Evolutionary conservation across 2,113 vertebrate species (phyloP).

Genomic region (Scomber colias): DNA sequence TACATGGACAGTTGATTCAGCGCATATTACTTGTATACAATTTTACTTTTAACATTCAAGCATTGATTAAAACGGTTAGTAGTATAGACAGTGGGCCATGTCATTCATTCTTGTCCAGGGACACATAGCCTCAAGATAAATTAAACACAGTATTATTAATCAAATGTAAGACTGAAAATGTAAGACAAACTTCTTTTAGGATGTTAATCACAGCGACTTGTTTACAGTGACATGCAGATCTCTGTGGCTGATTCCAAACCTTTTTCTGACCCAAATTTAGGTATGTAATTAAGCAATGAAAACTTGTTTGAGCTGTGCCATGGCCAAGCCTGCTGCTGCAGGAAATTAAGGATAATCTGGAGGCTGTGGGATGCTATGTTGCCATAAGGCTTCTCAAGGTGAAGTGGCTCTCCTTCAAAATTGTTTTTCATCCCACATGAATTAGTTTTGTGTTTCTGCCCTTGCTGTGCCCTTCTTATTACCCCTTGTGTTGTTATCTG

Average conservation of each 20-base stretch:
- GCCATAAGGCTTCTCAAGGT: constrained; percentile 74
- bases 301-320: constrained; percentile 53
- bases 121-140: background rate
- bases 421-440: constrained; percentile 68
- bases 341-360: constrained; percentile 81
- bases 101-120: too few species aligned
- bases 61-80: too few species aligned
- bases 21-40: background rate
- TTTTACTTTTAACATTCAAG: too few species aligned
- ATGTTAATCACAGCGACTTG: background rate
- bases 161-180: too few species aligned
- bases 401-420: constrained; percentile 58
- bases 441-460: constrained; percentile 64
- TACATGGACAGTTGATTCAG: background rate
- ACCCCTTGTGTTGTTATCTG: constrained; percentile 25
- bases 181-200: too few species aligned
- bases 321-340: constrained; percentile 63
- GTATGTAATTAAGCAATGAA: constrained; percentile 70
- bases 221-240: constrained; percentile 23
- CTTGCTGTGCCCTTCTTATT: constrained; percentile 38
- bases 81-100: too few species aligned
- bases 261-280: constrained; percentile 56
- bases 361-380: constrained; percentile 69
- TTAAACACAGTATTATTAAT: background rate
- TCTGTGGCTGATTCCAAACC: constrained; percentile 46